Conservation (phyloP, 1,140 invertebrate species). For the Pogonomyrmex barbatus region DNA sequence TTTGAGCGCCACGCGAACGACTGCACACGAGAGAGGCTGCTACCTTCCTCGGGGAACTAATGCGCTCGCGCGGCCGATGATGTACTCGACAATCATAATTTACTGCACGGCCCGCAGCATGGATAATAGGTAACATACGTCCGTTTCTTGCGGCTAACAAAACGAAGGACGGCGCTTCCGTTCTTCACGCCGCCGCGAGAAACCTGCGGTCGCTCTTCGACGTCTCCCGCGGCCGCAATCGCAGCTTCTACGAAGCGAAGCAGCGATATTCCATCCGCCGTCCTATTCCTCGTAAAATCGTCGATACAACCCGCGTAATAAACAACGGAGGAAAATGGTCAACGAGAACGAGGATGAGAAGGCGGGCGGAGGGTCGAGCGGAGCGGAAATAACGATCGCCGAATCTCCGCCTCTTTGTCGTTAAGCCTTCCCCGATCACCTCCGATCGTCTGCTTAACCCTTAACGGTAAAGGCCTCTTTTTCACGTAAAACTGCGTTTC, state of each 20-base stretch:
- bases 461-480: conserved; percentile 39
- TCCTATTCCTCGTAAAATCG: conserved; percentile 21
- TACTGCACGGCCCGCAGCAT: conserved; percentile 63
- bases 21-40: conserved; percentile 17
- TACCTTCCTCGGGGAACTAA: conserved; percentile 54
- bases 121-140: conserved; percentile 63
- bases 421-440: conserved; percentile 16
- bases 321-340: not conserved
- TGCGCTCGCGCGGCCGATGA: conserved; percentile 59
- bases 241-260: conserved; percentile 44
- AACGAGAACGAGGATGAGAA: not conserved
- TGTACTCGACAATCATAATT: conserved; percentile 73
- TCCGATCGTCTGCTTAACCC: conserved; percentile 7
- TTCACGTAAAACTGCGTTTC: conserved; percentile 33
- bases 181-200: conserved; percentile 13
- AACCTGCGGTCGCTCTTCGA: conserved; percentile 28
- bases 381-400: conserved; percentile 56
- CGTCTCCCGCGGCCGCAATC: not conserved
- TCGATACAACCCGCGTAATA: conserved; percentile 31
- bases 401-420: conserved; percentile 45
- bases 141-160: conserved; percentile 62
- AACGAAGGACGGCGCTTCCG: conserved; percentile 59
- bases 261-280: not conserved
- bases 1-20: conserved; percentile 56
- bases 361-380: not conserved